phyloP scores from a whole-genome alignment of 2,113 vertebrate genomes.

The Plectropomus leopardus region DNA sequence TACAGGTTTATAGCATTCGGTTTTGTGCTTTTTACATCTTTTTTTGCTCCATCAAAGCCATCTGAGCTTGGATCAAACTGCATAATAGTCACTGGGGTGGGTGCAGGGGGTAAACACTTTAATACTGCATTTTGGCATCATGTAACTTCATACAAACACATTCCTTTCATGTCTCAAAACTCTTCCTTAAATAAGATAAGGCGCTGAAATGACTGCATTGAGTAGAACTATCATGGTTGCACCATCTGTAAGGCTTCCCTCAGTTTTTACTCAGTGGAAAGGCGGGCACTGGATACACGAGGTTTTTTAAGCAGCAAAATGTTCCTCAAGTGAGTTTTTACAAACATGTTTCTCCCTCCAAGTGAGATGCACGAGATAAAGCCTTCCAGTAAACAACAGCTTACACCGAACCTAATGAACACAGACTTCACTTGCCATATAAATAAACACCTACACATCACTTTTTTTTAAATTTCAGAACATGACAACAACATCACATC shows the following conservation, averaged over 20 bases:
- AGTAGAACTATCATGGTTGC: constrained; percentile 48
- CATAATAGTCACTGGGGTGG: constrained; percentile 14
- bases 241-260: constrained; percentile 76
- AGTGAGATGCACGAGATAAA: constrained; percentile 30
- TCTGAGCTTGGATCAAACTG: constrained; percentile 26
- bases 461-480: constrained; percentile 66
- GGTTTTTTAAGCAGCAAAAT: constrained; percentile 62
- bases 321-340: constrained; percentile 30
- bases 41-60: constrained; percentile 17
- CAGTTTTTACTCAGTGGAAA: constrained; percentile 62
- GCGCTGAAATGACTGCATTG: constrained; percentile 79
- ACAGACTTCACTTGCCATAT: constrained; percentile 72
- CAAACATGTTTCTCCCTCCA: constrained; percentile 29
- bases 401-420: constrained; percentile 72
- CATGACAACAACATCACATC: constrained; percentile 76
- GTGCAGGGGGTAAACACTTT: constrained; percentile 60
- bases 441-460: constrained; percentile 78
- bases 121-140: constrained; percentile 81
- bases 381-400: constrained; percentile 58
- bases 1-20: neutral
- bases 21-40: constrained; percentile 33
- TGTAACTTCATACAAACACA: constrained; percentile 68
- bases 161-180: constrained; percentile 62
- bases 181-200: constrained; percentile 71
- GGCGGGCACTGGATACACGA: constrained; percentile 55